These are phyloP conservation scores for Drosophila pseudoananassae DNA, from an alignment of 1,140 invertebrate species.

Conservation along the genomic window DNA sequence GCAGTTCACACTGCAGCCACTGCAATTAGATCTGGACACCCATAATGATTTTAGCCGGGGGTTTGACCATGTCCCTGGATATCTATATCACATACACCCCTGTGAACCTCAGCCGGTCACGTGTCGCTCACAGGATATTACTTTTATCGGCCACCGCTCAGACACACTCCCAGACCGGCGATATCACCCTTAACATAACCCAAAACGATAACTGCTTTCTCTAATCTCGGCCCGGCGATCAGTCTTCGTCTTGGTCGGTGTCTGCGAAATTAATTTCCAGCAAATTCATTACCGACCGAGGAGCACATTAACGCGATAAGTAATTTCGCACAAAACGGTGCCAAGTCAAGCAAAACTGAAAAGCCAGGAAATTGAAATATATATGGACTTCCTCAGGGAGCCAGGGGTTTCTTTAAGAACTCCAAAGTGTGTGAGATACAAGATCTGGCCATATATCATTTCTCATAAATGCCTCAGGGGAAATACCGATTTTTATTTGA, in stretches of 20 bases:
- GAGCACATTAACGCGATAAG: conserved; percentile 73
- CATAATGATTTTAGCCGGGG: conserved; percentile 30
- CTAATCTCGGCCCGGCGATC: conserved; percentile 56
- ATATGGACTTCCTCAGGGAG: conserved; percentile 49
- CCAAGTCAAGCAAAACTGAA: conserved; percentile 70
- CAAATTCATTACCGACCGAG: conserved; percentile 74
- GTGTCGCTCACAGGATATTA: conserved; percentile 75
- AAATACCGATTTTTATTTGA: too few relatives aligned
- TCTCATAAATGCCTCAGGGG: too few relatives aligned
- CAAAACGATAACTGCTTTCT: conserved; percentile 28
- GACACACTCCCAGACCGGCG: conserved; percentile 51
- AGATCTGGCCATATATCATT: too few relatives aligned
- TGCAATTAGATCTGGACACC: conserved; percentile 42
- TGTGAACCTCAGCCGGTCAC: conserved; percentile 43
- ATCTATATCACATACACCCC: conserved; percentile 12
- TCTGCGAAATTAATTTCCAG: conserved; percentile 68
- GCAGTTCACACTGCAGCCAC: conserved; percentile 40
- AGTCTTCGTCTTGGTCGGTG: conserved; percentile 11
- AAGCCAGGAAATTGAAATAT: conserved; percentile 74
- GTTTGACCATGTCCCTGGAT: conserved; percentile 38
- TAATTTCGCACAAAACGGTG: conserved; percentile 70
- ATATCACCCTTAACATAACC: conserved; percentile 19
- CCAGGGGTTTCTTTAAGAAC: neutral
- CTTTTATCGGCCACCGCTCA: conserved; percentile 72
- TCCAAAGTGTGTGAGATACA: neutral